A percentile compares a stretch with the other conserved stretches of the same genome.
These are phyloP conservation scores for Polyommatus icarus DNA, from an alignment of 2,888 invertebrate species.

Conservation along the genomic window DNA sequence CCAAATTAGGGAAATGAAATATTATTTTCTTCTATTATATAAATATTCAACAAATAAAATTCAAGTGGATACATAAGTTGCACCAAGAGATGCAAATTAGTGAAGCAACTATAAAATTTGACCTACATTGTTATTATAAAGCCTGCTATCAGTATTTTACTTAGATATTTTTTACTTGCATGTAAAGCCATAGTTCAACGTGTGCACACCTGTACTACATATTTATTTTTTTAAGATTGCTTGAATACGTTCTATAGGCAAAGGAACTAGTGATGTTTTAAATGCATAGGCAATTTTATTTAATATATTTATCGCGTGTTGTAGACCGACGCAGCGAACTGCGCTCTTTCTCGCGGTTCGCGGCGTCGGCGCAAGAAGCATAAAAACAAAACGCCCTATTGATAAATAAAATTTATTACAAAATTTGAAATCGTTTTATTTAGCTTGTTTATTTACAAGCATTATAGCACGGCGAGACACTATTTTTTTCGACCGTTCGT, in stretches of 20 bases:
- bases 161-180: background rate
- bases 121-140: background rate
- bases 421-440: background rate
- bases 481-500: background rate
- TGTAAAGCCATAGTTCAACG: background rate
- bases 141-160: background rate
- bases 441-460: background rate
- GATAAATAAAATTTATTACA: background rate
- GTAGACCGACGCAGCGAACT: background rate
- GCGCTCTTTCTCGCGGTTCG: background rate
- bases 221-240: background rate
- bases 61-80: background rate
- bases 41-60: too few relatives aligned
- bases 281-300: conserved; percentile 6
- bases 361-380: background rate
- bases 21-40: too few relatives aligned
- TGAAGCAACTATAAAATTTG: background rate
- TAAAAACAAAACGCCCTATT: background rate
- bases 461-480: background rate
- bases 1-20: too few relatives aligned
- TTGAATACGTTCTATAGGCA: background rate
- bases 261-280: background rate
- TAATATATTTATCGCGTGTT: background rate
- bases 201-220: background rate
- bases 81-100: background rate